Percentiles rank a stretch among this genome's conserved stretches.
Conservation (phyloP, 2,888 invertebrate species). For the Erebia palarica region DNA sequence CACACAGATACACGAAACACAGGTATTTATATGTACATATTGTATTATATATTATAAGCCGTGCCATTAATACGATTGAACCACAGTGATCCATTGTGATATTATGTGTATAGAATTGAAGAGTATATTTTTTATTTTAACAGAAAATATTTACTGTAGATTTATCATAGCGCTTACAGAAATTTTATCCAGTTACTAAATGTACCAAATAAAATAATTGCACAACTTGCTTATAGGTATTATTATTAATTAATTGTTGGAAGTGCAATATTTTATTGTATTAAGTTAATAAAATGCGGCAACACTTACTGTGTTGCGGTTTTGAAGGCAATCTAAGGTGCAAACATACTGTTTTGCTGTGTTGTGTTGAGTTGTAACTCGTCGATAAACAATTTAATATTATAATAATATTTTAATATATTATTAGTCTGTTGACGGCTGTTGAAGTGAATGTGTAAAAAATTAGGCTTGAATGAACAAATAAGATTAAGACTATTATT, state of each 20-base stretch:
- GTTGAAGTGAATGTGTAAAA: no score
- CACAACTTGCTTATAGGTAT: not conserved
- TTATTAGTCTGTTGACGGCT: no score
- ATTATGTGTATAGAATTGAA: not conserved
- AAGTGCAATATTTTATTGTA: conserved; percentile 4
- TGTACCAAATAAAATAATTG: not conserved
- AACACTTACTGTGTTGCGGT: not conserved
- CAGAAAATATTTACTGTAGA: conserved; percentile 1
- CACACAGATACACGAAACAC: no score
- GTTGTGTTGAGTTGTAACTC: no score
- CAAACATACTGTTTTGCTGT: no score
- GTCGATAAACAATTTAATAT: no score
- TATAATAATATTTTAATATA: no score
- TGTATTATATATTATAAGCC: not conserved
- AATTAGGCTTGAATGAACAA: no score
- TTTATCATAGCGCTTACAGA: not conserved
- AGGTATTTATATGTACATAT: no score
- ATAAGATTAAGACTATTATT: no score
- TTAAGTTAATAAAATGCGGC: not conserved
- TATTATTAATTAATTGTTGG: not conserved
- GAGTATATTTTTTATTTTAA: not conserved
- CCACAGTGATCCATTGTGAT: conserved; percentile 22
- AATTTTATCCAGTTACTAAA: not conserved
- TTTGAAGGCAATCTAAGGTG: no score
- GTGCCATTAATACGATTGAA: conserved; percentile 15